Evolutionary conservation across 23 tunicate genomes (phyloP), one percentile per base, ranked within the genome.

Genomic region (Oikopleura dioica): DNA sequence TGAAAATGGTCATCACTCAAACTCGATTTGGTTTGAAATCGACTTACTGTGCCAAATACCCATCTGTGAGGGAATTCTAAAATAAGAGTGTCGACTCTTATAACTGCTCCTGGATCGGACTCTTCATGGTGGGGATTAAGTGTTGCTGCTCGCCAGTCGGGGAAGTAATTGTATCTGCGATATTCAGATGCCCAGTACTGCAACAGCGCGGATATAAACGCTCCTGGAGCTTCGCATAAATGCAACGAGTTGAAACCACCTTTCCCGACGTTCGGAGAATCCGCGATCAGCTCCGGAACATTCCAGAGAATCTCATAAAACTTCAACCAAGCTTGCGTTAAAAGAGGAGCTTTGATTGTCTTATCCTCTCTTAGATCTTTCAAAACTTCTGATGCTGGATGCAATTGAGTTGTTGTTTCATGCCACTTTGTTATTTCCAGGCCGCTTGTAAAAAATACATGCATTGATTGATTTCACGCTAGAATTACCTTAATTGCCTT

Each of bases 211-310:
- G 82, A 83, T 32, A 94, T 86, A 38, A 94, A 94, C 0, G 87
- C 95, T 36, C 99, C 99, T 1, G 99, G 99, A 4, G 95, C 99
- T 75, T 94, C 99, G 69, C 99, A 94, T 36, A 94, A 63, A 77
- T 94, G 99, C 0, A 94, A 79, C 2, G 86, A 83, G 76, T 72
- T 38, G 1, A 94, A 59, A 0, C 24, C 31, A 0, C 1, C 1
- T 29, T 76, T 30, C 1, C 69, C 9, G 16, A 38, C 35, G 2
- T 69, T 79, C 35, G 31, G 4, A n/a, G n/a, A n/a, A 23, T 77
- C 79, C 35, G 96, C 86, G 38, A 89, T 16, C 9, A 94, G 77
- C 34, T 87, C 63, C 30, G 72, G 78, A 77, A 79, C 78, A 26
- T 63, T 24, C 5, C 83, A 83, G 35, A 94, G 44, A 29, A 94